Percentiles rank a stretch among this genome's conserved stretches.
These are phyloP conservation scores for Leuctra nigra DNA, from an alignment of 2,888 invertebrate species.

Conservation along the genomic window DNA sequence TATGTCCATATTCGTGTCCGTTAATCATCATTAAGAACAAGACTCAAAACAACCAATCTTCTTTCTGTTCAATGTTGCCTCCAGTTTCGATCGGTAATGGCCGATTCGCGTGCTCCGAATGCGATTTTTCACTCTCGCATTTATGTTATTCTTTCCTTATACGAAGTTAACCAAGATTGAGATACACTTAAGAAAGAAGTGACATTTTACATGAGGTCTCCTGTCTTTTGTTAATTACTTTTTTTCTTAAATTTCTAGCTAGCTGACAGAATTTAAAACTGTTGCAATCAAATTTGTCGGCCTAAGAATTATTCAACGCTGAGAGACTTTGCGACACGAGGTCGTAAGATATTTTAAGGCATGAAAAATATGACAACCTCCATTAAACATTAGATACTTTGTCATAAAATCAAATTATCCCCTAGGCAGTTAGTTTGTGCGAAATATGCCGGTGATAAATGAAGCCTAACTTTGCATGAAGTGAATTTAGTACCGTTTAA, in stretches of 20 bases:
- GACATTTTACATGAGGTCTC: slow-evolving; percentile 7
- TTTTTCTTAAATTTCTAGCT: background rate
- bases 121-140: slow-evolving; percentile 1
- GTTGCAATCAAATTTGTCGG: slow-evolving; percentile 3
- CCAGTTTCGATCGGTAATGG: slow-evolving; percentile 23
- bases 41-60: no score
- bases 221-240: slow-evolving; percentile 6
- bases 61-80: slow-evolving; percentile 28
- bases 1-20: no score
- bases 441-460: no score
- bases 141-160: background rate
- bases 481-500: no score
- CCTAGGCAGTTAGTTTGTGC: no score
- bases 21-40: no score
- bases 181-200: slow-evolving; percentile 8
- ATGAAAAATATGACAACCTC: no score
- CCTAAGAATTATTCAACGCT: slow-evolving; percentile 7
- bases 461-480: no score
- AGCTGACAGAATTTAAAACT: slow-evolving; percentile 7
- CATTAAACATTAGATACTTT: no score
- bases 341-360: no score
- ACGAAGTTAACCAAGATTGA: background rate
- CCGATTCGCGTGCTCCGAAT: slow-evolving; percentile 1
- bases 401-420: no score
- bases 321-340: no score